Evolutionary conservation across 2,797 vertebrate species (phyloP), one percentile per base, ranked within the genome.

Genomic region (Crypturellus tataupa): DNA sequence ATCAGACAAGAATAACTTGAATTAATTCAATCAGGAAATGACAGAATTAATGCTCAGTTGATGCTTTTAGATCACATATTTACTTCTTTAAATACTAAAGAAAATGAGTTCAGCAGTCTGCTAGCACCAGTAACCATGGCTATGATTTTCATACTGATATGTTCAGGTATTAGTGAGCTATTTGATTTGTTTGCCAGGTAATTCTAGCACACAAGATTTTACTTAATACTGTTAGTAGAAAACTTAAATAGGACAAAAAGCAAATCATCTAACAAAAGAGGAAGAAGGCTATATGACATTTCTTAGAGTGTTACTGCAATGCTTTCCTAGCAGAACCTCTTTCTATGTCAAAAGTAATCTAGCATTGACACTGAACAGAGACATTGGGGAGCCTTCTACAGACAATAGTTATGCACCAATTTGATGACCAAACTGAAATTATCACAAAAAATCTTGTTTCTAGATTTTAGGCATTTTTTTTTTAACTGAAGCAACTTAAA

Each of bases 401-500:
- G 35, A 63, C 17, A 67, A 4, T 12, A 2, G 14, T 12, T 95
- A 29, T 19, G 24, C 9, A 14, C 19, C 14, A 17, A 42, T 70
- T 91, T 87, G 46, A 59, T 55, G 12, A 14, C 59, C 3, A 87
- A 94, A 83, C 9, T 75, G 23, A n/a, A 81, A 76, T 15, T 35
- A 46, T 78, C 44, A 88, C 18, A 69, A 80, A 65, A 80, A 7
- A 44, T 29, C 37, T 94, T 86, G 44, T 67, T 62, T n/a, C 20
- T 58, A 71, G 31, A 53, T 73, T 94, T 89, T 79, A 24, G 87
- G 16, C n/a, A 9, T 93, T 47, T 75, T 71, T 62, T 51, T 8
- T 87, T 75, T 75, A 58, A 79, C 42, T 88, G 46, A 80, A 62
- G 27, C 9, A 62, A 31, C 39, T 40, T 2, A 59, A 55, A 9